These are phyloP conservation scores for Oryzias melastigma DNA, from an alignment of 2,113 vertebrate genomes.

Conservation along the genomic window DNA sequence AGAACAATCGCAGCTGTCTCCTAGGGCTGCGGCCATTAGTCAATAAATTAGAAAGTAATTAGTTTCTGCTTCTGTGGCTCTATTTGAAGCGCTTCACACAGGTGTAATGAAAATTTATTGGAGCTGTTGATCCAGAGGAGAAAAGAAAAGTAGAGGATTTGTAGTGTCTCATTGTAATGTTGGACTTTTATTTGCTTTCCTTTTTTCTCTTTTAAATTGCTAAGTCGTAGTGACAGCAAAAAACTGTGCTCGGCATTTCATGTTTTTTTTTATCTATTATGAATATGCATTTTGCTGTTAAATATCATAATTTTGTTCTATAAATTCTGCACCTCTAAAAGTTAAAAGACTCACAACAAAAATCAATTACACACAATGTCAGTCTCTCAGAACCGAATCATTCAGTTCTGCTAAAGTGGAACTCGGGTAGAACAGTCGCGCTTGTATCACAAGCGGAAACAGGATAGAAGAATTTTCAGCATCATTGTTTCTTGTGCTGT, in stretches of 20 bases:
- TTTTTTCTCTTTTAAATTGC: slow-evolving; percentile 34
- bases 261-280: too few species aligned
- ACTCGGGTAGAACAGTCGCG: neutral
- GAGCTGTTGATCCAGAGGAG: slow-evolving; percentile 73
- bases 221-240: too few species aligned
- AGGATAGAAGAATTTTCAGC: slow-evolving; percentile 1
- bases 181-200: slow-evolving; percentile 62
- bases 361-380: too few species aligned
- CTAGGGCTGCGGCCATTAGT: slow-evolving; percentile 81
- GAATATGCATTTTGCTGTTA: too few species aligned
- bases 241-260: too few species aligned
- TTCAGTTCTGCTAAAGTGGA: neutral
- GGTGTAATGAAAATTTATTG: slow-evolving; percentile 83
- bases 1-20: slow-evolving; percentile 81
- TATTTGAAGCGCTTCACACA: slow-evolving; percentile 80
- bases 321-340: too few species aligned
- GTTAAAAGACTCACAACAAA: too few species aligned
- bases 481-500: slow-evolving; percentile 8
- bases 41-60: slow-evolving; percentile 87
- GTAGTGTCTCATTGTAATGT: slow-evolving; percentile 67
- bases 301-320: too few species aligned
- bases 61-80: slow-evolving; percentile 83
- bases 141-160: slow-evolving; percentile 71
- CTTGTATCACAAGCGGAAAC: neutral
- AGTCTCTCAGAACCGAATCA: neutral